Evolutionary conservation across 2,797 vertebrate genomes (phyloP).

Genomic region (Strix occidentalis): DNA sequence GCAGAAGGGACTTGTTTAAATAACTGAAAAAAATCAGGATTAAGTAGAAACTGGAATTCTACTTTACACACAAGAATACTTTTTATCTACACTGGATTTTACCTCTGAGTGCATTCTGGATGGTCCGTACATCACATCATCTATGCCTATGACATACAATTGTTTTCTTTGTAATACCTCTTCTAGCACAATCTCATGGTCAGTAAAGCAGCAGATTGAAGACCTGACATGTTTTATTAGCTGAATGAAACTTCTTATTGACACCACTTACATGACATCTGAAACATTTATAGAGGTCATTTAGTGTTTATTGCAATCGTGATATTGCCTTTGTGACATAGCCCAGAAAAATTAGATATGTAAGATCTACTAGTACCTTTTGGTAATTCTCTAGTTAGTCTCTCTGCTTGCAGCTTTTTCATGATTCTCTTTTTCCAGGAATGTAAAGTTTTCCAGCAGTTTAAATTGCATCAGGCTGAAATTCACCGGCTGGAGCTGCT

Average conservation of each 20-base stretch:
- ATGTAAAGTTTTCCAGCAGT: background rate
- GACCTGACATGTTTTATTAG: background rate
- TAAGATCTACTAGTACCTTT: background rate
- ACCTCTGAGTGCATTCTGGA: background rate
- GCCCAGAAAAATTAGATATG: background rate
- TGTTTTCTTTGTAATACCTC: background rate
- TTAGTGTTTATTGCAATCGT: background rate
- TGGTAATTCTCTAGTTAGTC: background rate
- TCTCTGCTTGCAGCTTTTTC: background rate
- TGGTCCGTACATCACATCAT: background rate
- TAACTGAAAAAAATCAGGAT: background rate
- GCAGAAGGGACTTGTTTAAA: background rate
- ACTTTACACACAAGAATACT: background rate
- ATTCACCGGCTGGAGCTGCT: background rate
- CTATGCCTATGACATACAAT: background rate
- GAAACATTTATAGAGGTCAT: background rate
- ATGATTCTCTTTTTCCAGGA: background rate
- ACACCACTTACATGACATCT: background rate
- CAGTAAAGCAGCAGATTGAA: background rate
- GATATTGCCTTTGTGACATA: background rate
- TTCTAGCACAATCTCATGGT: conserved; percentile 20
- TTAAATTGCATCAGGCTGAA: background rate
- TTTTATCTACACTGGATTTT: background rate
- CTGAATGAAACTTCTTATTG: background rate
- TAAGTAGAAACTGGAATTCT: background rate